These are phyloP conservation scores for Perodicticus potto DNA, from an alignment of 2,797 vertebrate species.

Conservation along the genomic window DNA sequence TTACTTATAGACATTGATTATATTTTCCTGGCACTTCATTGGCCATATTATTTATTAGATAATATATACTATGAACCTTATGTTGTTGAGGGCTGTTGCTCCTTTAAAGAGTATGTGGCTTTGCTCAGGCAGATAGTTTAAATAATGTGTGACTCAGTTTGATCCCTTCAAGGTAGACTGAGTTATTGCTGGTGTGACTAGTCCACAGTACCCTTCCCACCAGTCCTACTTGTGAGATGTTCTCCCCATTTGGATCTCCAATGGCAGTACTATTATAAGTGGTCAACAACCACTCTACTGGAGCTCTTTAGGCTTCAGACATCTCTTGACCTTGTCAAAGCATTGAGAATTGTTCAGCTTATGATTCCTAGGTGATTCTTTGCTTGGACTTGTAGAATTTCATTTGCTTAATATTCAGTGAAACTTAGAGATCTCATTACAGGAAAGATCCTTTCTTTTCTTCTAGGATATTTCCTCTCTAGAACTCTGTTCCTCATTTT, in stretches of 20 bases:
- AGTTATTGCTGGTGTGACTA: neutral
- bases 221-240: neutral
- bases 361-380: neutral
- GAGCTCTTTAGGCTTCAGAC: neutral
- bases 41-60: neutral
- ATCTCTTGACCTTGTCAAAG: neutral
- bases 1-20: neutral
- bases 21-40: neutral
- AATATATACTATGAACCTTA: neutral
- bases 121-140: neutral
- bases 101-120: neutral
- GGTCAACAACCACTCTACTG: too few species aligned
- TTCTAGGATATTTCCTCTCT: neutral
- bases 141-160: neutral
- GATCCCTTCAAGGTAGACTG: neutral
- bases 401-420: neutral
- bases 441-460: neutral
- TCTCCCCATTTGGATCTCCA: neutral
- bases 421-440: neutral
- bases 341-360: neutral
- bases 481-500: neutral
- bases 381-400: neutral
- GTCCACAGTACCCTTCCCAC: neutral
- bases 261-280: neutral
- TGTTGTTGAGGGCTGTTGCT: neutral